Conservation (phyloP, 1,140 invertebrate genomes). For the Drosophila navojoa region DNA sequence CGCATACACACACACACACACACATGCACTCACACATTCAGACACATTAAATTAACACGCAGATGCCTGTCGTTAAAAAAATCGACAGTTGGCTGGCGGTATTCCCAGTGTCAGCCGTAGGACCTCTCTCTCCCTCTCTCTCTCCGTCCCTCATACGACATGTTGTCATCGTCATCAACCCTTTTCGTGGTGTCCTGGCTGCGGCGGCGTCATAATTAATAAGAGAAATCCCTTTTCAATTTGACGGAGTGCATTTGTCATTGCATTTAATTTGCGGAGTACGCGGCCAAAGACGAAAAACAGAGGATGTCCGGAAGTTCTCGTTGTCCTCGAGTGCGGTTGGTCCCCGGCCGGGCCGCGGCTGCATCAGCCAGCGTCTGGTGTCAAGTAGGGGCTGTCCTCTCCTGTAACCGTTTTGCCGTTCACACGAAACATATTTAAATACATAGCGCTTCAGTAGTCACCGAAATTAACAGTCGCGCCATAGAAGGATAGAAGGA, state of each 20-base stretch:
- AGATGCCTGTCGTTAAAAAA: slow-evolving; percentile 55
- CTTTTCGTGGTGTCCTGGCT: slow-evolving; percentile 65
- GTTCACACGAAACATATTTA: slow-evolving; percentile 80
- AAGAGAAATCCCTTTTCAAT: slow-evolving; percentile 84
- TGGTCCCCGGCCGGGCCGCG: slow-evolving; percentile 45
- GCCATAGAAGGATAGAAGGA: slow-evolving; percentile 7
- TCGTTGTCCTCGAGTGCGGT: slow-evolving; percentile 41
- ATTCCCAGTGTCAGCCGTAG: slow-evolving; percentile 30
- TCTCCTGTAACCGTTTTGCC: slow-evolving; percentile 74
- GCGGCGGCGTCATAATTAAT: slow-evolving; percentile 83
- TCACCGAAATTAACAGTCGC: slow-evolving; percentile 15
- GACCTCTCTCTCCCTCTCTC: neutral
- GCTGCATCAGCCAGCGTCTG: slow-evolving; percentile 46
- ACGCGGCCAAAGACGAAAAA: slow-evolving; percentile 35
- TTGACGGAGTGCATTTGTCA: slow-evolving; percentile 84
- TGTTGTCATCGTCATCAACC: slow-evolving; percentile 70
- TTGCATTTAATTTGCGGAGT: slow-evolving; percentile 83
- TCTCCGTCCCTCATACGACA: slow-evolving; percentile 40
- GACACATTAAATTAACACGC: slow-evolving; percentile 40
- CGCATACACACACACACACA: slow-evolving; percentile 36
- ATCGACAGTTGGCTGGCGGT: slow-evolving; percentile 71
- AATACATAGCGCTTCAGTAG: slow-evolving; percentile 66
- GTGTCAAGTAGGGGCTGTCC: slow-evolving; percentile 80
- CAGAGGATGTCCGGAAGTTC: slow-evolving; percentile 66
- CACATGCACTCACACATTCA: slow-evolving; percentile 17